These are phyloP conservation scores for Drosophila limbata DNA, from an alignment of 2,888 invertebrate species.

Conservation along the genomic window DNA sequence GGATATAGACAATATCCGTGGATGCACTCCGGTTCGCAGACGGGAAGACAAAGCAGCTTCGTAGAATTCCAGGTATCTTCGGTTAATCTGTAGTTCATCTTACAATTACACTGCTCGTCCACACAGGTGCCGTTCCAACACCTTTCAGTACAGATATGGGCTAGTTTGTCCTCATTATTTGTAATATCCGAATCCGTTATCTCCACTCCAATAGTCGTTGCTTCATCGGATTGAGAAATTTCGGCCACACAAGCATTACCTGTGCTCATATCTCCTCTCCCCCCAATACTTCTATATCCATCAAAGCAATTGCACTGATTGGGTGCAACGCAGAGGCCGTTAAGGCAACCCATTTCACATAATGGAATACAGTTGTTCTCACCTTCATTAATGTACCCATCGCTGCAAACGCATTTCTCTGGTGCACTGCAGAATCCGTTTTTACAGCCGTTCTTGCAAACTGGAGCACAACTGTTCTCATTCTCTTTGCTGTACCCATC, in stretches of 20 bases:
- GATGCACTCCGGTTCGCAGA: conserved; percentile 44
- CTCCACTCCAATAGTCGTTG: neutral
- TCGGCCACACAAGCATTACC: conserved; percentile 20
- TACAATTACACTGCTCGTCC: conserved; percentile 40
- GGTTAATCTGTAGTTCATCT: conserved; percentile 34
- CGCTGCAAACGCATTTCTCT: conserved; percentile 15
- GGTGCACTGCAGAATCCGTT: conserved; percentile 83
- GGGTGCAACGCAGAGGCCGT: conserved; percentile 31
- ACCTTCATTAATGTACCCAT: conserved; percentile 15
- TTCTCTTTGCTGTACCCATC: conserved; percentile 86
- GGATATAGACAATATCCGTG: conserved; percentile 55
- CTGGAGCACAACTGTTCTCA: conserved; percentile 36
- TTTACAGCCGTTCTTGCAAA: conserved; percentile 64
- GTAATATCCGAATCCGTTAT: neutral
- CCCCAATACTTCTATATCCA: conserved; percentile 9
- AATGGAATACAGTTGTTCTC: conserved; percentile 18
- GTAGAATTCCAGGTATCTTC: conserved; percentile 3
- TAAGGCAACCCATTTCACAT: conserved; percentile 25
- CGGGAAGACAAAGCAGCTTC: conserved; percentile 48
- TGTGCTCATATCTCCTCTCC: neutral
- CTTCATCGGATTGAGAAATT: neutral
- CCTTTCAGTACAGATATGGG: conserved; percentile 17
- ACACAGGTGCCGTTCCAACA: conserved; percentile 63
- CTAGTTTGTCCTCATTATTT: neutral
- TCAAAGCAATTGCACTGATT: conserved; percentile 29